Evolutionary conservation across 2,888 invertebrate genomes (phyloP), one percentile per base, ranked within the genome.

Genomic region (Drosophila cognata): DNA sequence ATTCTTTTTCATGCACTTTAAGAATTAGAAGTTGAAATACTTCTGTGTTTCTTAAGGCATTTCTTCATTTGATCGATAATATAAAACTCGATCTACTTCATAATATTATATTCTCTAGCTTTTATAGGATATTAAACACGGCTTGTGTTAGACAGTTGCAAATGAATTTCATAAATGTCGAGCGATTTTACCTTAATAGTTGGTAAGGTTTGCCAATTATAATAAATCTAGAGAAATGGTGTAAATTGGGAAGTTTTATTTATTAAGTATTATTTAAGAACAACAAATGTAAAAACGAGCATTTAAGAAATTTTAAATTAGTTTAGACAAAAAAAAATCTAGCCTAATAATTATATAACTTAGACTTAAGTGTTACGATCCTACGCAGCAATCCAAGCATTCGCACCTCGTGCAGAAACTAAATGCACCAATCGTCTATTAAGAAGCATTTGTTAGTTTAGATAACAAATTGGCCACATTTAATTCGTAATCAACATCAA

Each of bases 341-440:
- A 25, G 1, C 16, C 8, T 4, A 18, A 31, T 35, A 35, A 31
- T 5, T 11, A 11, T 16, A 50, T 11, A 50, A 7, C 36, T 68
- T 46, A 67, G 16, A 46, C 11, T 31, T 53, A 46, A 18, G 13
- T 36, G 35, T 16, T 29, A 31, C 31, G 29, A 36, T 21, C 10
- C 43, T 31, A 18, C 36, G 52, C 16, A n/a, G 36, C 67, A 36
- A 25, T 13, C 6, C 33, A 67, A 53, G n/a, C 46, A 21, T 16
- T 8, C 64, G 29, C 13, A 62, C 4, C n/a, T 18, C 25, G 52
- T 21, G 4, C 4, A 21, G 21, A 13, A 21, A 2, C 29, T 2
- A 31, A 21, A 4, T 25, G 21, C 11, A 21, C 2, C 6, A 43
- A n/a, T 41, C n/a, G n/a, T n/a, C 41, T 4, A 41, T 10, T 10